Percentiles rank a stretch among this genome's conserved stretches.
Conservation (phyloP, 2,888 invertebrate genomes). For the Meteorus cinctellus region DNA sequence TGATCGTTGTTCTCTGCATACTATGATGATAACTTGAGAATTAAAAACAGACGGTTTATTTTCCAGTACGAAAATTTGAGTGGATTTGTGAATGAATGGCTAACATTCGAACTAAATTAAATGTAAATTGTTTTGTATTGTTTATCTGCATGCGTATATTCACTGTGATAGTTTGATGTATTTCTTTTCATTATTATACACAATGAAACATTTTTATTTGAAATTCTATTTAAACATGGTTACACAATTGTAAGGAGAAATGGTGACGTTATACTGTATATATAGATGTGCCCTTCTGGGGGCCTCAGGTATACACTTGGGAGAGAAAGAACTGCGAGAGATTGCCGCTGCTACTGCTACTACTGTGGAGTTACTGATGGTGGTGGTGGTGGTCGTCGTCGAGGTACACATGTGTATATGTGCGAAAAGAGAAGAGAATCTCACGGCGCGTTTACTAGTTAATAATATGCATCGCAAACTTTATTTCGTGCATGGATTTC, state of each 20-base stretch:
- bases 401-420: background rate
- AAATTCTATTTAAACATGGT: conserved; percentile 13
- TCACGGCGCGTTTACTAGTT: conserved; percentile 56
- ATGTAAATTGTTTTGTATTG: background rate
- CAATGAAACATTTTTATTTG: background rate
- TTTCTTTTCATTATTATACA: conserved; percentile 1
- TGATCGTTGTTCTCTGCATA: too few relatives aligned
- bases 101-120: background rate
- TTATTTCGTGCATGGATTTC: conserved; percentile 69
- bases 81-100: too few relatives aligned
- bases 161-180: conserved; percentile 6
- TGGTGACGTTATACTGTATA: background rate
- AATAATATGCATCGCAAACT: conserved; percentile 69
- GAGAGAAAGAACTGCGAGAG: conserved; percentile 7
- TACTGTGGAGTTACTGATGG: background rate
- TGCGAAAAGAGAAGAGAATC: conserved; percentile 39
- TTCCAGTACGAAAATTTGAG: too few relatives aligned
- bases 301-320: background rate
- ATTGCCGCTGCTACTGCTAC: background rate
- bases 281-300: background rate
- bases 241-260: background rate
- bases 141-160: conserved; percentile 18
- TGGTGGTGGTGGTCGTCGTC: conserved; percentile 4
- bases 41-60: too few relatives aligned
- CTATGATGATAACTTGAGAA: too few relatives aligned